Evolutionary conservation across 1,140 invertebrate genomes (phyloP).

Genomic region (Antheraea pernyi): DNA sequence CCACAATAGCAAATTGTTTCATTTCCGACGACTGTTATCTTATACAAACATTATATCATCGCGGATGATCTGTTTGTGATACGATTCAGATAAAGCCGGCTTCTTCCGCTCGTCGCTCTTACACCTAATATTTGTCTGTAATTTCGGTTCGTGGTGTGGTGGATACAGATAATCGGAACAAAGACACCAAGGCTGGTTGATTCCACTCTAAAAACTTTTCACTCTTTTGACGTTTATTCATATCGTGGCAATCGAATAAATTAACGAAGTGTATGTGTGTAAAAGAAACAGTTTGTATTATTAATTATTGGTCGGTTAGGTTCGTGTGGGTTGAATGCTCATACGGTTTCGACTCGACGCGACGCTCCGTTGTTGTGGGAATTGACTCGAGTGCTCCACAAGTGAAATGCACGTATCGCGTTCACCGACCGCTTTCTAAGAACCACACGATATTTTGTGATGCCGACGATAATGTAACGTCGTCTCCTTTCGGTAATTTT

Average conservation of each 20-base stretch:
- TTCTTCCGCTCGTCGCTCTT: constrained; percentile 37
- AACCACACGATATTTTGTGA: constrained; percentile 19
- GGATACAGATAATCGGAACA: no score
- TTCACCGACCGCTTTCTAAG: constrained; percentile 29
- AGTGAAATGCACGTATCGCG: constrained; percentile 28
- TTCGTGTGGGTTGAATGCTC: constrained; percentile 48
- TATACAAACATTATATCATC: constrained; percentile 59
- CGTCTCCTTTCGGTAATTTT: not conserved
- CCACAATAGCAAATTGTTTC: not conserved
- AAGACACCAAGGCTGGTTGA: no score
- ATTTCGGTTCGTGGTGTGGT: no score
- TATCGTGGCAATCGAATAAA: not conserved
- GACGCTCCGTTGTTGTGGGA: constrained; percentile 34
- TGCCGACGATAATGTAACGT: not conserved
- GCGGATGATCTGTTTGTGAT: constrained; percentile 50
- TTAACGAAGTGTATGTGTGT: constrained; percentile 25
- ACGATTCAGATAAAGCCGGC: constrained; percentile 37
- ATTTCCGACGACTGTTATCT: constrained; percentile 38
- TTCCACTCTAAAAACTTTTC: no score
- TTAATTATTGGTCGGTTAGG: constrained; percentile 51
- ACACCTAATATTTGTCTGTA: no score
- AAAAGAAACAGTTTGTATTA: constrained; percentile 54
- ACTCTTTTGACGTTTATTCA: not conserved
- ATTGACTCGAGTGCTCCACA: constrained; percentile 31
- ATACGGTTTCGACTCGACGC: constrained; percentile 28